Percentiles rank a stretch among this genome's conserved stretches.
These are phyloP conservation scores for Lochmaea capreae DNA, from an alignment of 2,888 invertebrate species.

Conservation along the genomic window DNA sequence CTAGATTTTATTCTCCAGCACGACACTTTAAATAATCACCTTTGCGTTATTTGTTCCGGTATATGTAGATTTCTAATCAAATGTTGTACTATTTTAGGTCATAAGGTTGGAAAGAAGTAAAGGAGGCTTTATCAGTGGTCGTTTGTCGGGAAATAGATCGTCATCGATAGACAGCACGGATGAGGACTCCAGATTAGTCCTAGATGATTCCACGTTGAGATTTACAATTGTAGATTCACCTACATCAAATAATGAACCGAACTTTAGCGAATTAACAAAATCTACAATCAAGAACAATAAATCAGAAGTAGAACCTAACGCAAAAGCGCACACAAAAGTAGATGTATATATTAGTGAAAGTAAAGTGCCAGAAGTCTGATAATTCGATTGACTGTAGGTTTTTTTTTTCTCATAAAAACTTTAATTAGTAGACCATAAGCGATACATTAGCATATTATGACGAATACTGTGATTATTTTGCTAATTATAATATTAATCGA, in stretches of 20 bases:
- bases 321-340: constrained; percentile 55
- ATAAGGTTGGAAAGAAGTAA: constrained; percentile 77
- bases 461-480: constrained; percentile 1
- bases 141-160: constrained; percentile 58
- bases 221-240: constrained; percentile 58
- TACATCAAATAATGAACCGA: constrained; percentile 49
- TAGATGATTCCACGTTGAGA: constrained; percentile 63
- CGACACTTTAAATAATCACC: too few species aligned
- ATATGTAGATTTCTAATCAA: not conserved
- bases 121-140: constrained; percentile 64
- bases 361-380: constrained; percentile 48
- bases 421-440: not conserved
- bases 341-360: constrained; percentile 44
- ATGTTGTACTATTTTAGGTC: constrained; percentile 67
- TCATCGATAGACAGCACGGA: constrained; percentile 63
- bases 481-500: too few species aligned
- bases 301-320: constrained; percentile 55
- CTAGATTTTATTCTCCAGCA: too few species aligned
- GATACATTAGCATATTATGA: not conserved
- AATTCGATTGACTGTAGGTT: constrained; percentile 34
- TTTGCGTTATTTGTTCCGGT: not conserved
- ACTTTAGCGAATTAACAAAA: constrained; percentile 42
- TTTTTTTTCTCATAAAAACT: constrained; percentile 16
- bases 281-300: constrained; percentile 37
- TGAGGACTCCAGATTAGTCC: constrained; percentile 60